Evolutionary conservation across 2,113 vertebrate genomes (phyloP).

Genomic region (Saguinus midas): DNA sequence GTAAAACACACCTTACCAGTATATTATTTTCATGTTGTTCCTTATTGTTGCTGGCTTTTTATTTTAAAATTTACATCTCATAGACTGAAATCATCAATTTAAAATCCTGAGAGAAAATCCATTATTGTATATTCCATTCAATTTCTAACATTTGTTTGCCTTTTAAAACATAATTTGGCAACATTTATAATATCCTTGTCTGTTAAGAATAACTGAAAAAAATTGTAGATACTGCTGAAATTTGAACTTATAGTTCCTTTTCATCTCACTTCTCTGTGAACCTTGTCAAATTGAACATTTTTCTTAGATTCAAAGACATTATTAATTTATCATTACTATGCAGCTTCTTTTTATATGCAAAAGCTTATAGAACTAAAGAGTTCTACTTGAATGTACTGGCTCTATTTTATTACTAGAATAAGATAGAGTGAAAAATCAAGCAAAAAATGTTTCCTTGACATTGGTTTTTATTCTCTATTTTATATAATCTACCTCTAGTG

Average conservation of each 20-base stretch:
- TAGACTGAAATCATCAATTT: neutral
- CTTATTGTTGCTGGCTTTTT: neutral
- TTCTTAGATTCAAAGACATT: slow-evolving; percentile 73
- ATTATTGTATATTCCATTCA: slow-evolving; percentile 35
- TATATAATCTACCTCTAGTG: neutral
- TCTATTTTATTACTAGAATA: slow-evolving; percentile 53
- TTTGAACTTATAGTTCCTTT: slow-evolving; percentile 65
- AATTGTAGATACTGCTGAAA: slow-evolving; percentile 58
- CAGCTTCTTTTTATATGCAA: slow-evolving; percentile 65
- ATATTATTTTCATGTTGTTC: neutral
- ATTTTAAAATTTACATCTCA: slow-evolving; percentile 1
- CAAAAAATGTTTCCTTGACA: neutral
- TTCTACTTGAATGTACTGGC: slow-evolving; percentile 56
- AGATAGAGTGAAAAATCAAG: slow-evolving; percentile 47
- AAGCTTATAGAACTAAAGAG: slow-evolving; percentile 29
- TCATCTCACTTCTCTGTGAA: slow-evolving; percentile 64
- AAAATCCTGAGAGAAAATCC: slow-evolving; percentile 30
- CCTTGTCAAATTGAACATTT: slow-evolving; percentile 73
- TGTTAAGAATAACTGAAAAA: slow-evolving; percentile 62
- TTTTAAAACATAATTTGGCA: slow-evolving; percentile 65
- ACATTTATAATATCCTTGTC: slow-evolving; percentile 49
- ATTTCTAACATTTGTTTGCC: slow-evolving; percentile 46
- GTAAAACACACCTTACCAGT: neutral
- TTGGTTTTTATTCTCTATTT: neutral
- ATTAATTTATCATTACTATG: slow-evolving; percentile 79